A percentile compares a stretch with the other conserved stretches of the same genome.
These are phyloP conservation scores for Ephialtes manifestator DNA, from an alignment of 2,888 invertebrate genomes.

Conservation along the genomic window DNA sequence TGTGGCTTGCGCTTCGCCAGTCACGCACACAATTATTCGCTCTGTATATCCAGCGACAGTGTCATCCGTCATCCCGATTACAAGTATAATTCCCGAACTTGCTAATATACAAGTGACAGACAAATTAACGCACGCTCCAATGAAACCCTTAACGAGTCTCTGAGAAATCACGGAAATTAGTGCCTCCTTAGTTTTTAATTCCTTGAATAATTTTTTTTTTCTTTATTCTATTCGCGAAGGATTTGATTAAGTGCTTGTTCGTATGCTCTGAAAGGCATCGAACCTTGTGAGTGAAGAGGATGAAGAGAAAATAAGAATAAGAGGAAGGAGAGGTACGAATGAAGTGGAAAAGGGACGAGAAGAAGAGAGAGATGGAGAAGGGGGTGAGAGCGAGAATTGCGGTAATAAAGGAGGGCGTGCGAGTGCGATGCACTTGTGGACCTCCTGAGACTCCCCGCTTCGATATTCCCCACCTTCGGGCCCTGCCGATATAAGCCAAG, in stretches of 20 bases:
- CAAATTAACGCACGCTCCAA: conserved; percentile 55
- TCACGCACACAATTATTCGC: conserved; percentile 32
- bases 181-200: not conserved
- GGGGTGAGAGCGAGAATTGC: conserved; percentile 35
- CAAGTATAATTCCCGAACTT: conserved; percentile 16
- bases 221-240: not conserved
- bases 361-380: conserved; percentile 1
- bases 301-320: conserved; percentile 47
- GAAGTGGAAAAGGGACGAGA: conserved; percentile 40
- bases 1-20: not conserved
- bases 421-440: conserved; percentile 82
- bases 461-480: conserved; percentile 52
- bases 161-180: conserved; percentile 58
- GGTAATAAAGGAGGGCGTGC: conserved; percentile 76
- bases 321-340: conserved; percentile 18
- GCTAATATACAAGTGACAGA: conserved; percentile 22
- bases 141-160: conserved; percentile 12
- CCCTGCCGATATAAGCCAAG: conserved; percentile 3
- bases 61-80: conserved; percentile 35
- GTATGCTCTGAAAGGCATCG: not conserved
- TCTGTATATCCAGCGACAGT: conserved; percentile 50
- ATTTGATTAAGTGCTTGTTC: not conserved
- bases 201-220: not conserved
- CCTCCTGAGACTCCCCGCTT: conserved; percentile 57
- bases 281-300: conserved; percentile 34